Conservation (phyloP, 2,113 vertebrate genomes). For the Python bivittatus region DNA sequence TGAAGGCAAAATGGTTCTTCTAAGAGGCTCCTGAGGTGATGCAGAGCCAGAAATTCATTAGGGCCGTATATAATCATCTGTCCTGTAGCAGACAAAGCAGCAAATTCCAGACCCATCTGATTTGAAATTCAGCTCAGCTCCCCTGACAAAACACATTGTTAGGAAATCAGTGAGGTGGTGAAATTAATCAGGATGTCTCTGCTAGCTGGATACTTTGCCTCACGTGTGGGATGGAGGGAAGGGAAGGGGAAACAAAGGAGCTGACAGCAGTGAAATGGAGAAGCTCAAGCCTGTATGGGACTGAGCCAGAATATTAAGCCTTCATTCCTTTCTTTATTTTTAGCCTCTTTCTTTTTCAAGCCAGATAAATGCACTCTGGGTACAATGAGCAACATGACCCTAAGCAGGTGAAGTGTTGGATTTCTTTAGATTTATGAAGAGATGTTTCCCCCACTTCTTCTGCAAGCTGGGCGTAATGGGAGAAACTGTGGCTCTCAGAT, state of each 20-base stretch:
- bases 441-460: constrained; percentile 22
- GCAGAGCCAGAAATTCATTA: rapidly evolving
- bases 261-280: constrained; percentile 66
- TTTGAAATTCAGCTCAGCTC: not conserved
- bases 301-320: constrained; percentile 61
- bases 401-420: constrained; percentile 68
- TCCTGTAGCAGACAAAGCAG: not conserved
- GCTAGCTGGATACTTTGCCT: constrained; percentile 39
- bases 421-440: constrained; percentile 64
- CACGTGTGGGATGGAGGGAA: constrained; percentile 33
- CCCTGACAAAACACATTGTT: constrained; percentile 25
- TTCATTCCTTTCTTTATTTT: constrained; percentile 67
- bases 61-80: not conserved
- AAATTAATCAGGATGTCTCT: constrained; percentile 51
- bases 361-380: constrained; percentile 64
- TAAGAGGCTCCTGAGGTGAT: rapidly evolving
- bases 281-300: constrained; percentile 44
- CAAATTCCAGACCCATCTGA: not conserved
- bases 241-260: constrained; percentile 46
- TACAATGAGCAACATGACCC: constrained; percentile 51
- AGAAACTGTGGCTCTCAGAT: constrained; percentile 54
- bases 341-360: constrained; percentile 64
- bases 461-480: constrained; percentile 24
- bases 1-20: rapidly evolving
- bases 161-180: constrained; percentile 45